A percentile compares a stretch with the other conserved stretches of the same genome.
phyloP scores from a whole-genome alignment of 2,797 vertebrate species.

The Myiothlypis coronata region DNA sequence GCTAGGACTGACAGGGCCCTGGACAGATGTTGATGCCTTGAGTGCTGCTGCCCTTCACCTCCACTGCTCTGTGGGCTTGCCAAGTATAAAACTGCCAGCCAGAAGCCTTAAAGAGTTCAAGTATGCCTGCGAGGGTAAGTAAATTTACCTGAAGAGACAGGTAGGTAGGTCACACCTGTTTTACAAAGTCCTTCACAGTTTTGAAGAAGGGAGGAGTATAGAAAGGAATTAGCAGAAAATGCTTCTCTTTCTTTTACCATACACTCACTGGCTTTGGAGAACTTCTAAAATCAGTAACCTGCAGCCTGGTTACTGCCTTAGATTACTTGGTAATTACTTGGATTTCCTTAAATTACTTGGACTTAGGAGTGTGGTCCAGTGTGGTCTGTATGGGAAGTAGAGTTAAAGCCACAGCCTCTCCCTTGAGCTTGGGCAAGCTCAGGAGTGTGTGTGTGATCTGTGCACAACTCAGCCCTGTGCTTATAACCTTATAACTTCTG shows the following conservation, averaged over 20 bases:
- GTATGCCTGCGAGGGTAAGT: background rate
- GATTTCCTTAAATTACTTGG: background rate
- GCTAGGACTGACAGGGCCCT: background rate
- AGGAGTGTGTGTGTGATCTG: fast-evolving
- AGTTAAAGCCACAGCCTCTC: background rate
- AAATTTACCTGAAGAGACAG: background rate
- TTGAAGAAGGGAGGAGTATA: background rate
- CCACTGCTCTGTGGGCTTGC: background rate
- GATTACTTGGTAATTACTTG: background rate
- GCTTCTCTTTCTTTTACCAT: background rate
- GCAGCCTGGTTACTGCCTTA: background rate
- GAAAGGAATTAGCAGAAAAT: background rate
- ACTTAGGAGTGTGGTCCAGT: background rate
- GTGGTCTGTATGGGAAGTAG: fast-evolving
- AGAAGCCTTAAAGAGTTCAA: background rate
- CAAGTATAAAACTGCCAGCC: background rate
- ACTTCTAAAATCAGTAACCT: background rate
- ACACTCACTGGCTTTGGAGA: background rate
- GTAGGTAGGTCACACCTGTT: background rate
- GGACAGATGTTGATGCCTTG: background rate
- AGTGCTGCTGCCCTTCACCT: background rate
- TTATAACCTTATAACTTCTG: background rate
- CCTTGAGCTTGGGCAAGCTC: background rate
- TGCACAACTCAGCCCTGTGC: background rate
- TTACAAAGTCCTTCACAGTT: background rate